Base-by-base conservation (phyloP, 2,113 vertebrate species). In the Paradoxurus hermaphroditus region DNA sequence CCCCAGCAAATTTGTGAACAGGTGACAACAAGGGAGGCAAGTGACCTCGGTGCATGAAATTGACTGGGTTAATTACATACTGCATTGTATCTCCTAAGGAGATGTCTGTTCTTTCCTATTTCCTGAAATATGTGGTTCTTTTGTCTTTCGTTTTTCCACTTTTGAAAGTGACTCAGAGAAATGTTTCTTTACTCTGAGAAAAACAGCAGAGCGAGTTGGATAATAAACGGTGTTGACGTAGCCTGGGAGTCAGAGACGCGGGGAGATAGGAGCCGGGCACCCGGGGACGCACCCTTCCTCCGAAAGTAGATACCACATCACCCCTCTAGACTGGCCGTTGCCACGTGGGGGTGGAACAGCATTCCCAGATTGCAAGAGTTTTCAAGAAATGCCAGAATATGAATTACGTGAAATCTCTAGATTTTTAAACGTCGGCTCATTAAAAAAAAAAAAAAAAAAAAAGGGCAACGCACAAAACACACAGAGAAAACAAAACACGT, bases 371-470 rank as follows among this genome's bases (percentile, higher is more conserved):
- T 90, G 96, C 65, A 68, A 92, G 78, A 31, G 51, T 94, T 95
- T 91, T 84, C 39, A 73, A 91, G 91, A 94, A 97, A 92, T 97
- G 86, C 96, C 84, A 95, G 63, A 77, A 72, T 92, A 77, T 78
- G 92, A 94, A 90, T 87, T 95, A 90, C 78, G 75, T 92, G 94
- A 89, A 81, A 89, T 77, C 67, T 93, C 86, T 65, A 59, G 83
- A 79, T 93, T 90, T 95, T 95, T 65, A 93, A 95, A 95, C 94
- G 95, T 92, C 96, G 94, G 86, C 94, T 96, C 84, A 75, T 93
- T 36, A 5, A 34, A 65, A 51, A 51, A 46, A 25, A 68, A 87
- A 95, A 16, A 46, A 31, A 68, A 87, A 95, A 16, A 41, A 16
- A 65, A 41, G n/a, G 16, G 25, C 36, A 75, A 39, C 15, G 85